Percentiles rank a stretch among this genome's conserved stretches.
These are phyloP conservation scores for Vimba vimba DNA, from an alignment of 2,113 vertebrate genomes.

Conservation along the genomic window DNA sequence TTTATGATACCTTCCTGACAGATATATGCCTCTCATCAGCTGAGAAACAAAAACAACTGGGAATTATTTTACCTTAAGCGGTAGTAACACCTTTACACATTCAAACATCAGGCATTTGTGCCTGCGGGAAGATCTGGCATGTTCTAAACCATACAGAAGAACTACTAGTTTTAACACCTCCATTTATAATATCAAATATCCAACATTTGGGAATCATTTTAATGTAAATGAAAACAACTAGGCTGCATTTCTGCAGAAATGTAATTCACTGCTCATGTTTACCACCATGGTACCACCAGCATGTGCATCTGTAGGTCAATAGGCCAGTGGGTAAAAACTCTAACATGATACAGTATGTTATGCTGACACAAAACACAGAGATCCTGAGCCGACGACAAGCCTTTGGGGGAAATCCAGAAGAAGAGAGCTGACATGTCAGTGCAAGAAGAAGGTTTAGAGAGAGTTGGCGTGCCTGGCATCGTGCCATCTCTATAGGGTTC, in stretches of 20 bases:
- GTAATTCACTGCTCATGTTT: not conserved
- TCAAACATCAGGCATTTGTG: not conserved
- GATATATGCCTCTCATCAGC: conserved; percentile 34
- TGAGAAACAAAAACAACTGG: conserved; percentile 4
- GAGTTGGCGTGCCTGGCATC: conserved; percentile 30
- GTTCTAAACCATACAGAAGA: not conserved
- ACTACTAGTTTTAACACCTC: not conserved
- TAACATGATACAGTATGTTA: conserved; percentile 6
- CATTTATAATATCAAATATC: not conserved
- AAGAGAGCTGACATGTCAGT: conserved; percentile 31
- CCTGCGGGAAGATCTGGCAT: not conserved
- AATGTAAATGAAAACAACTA: not conserved
- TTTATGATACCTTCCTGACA: conserved; percentile 36
- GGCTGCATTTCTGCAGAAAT: not conserved
- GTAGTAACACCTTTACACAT: not conserved
- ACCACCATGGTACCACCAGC: not conserved
- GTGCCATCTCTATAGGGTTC: conserved; percentile 40
- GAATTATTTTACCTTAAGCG: conserved; percentile 22
- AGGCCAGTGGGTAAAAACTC: conserved; percentile 17
- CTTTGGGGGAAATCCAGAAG: conserved; percentile 9
- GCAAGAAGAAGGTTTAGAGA: conserved; percentile 24
- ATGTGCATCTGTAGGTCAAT: not conserved
- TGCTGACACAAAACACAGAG: not conserved
- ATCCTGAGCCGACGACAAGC: not conserved
- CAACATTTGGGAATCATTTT: not conserved